Conservation (phyloP, 2,797 vertebrate species). For the Eidolon dupreanum region DNA sequence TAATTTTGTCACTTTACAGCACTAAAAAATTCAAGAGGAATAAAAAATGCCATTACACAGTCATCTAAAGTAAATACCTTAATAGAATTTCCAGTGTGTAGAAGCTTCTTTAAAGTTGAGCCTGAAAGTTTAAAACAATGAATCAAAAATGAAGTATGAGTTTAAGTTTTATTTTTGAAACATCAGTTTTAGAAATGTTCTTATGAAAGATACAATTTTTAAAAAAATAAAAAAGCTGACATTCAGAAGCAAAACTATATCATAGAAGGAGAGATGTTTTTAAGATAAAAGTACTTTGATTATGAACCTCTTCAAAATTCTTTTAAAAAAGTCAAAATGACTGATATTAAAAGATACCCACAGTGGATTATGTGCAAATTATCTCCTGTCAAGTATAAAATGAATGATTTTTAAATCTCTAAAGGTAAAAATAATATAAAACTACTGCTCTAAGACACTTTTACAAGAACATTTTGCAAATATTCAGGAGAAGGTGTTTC, state of each 20-base stretch:
- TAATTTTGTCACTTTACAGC: not conserved
- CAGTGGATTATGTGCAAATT: not conserved
- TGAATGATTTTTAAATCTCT: constrained; percentile 2
- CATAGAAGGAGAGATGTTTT: constrained; percentile 25
- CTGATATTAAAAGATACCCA: not conserved
- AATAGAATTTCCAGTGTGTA: constrained; percentile 99
- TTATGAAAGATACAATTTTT: not conserved
- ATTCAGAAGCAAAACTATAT: constrained; percentile 49
- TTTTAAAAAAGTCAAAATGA: constrained; percentile 33
- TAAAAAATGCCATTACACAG: not conserved
- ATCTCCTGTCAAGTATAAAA: constrained; percentile 37
- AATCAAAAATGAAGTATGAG: constrained; percentile 50
- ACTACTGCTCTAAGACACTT: not conserved
- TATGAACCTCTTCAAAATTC: constrained; percentile 40
- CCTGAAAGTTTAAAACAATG: constrained; percentile 86
- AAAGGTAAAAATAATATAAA: constrained; percentile 55
- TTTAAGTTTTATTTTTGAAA: constrained; percentile 40
- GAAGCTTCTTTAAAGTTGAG: constrained; percentile 98
- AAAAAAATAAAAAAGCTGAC: constrained; percentile 13
- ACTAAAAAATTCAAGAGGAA: not conserved
- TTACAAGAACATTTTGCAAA: constrained; percentile 22
- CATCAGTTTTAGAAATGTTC: not conserved
- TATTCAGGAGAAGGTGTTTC: not conserved
- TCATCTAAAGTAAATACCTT: constrained; percentile 89
- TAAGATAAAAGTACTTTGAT: constrained; percentile 32